Conservation (phyloP, 64 coral and sea anemone genomes). For the Platygyra sinensis region DNA sequence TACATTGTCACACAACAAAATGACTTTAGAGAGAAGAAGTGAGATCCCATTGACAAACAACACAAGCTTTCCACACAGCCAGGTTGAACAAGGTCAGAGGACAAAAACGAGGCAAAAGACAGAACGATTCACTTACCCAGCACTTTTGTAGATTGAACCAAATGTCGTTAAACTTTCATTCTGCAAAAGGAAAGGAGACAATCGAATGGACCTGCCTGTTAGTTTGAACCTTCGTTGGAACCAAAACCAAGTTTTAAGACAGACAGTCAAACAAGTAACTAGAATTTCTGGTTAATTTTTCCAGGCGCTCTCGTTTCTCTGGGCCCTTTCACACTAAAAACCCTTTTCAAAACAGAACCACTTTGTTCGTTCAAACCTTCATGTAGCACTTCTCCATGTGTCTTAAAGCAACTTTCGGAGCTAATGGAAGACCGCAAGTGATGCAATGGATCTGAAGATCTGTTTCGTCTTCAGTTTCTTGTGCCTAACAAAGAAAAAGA, state of each 20-base stretch:
- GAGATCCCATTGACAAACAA: too few relatives aligned
- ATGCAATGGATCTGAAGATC: conserved; percentile 96
- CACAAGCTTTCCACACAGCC: too few relatives aligned
- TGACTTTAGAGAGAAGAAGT: too few relatives aligned
- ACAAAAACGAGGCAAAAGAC: too few relatives aligned
- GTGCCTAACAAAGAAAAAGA: conserved; percentile 50
- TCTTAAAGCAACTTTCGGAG: conserved; percentile 89
- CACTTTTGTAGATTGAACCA: conserved; percentile 94
- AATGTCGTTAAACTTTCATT: conserved; percentile 98
- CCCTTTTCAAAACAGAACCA: not conserved
- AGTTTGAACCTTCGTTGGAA: too few relatives aligned
- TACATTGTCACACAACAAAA: too few relatives aligned
- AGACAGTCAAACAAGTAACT: not conserved
- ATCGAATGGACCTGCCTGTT: not conserved
- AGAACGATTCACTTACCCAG: conserved; percentile 49
- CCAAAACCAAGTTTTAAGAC: too few relatives aligned
- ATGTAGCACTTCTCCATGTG: conserved; percentile 99
- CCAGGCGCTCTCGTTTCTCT: too few relatives aligned
- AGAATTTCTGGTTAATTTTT: too few relatives aligned
- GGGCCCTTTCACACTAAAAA: too few relatives aligned
- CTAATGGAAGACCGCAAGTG: conserved; percentile 86
- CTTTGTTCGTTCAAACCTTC: conserved; percentile 58
- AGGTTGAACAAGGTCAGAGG: too few relatives aligned
- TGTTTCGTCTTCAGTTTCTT: conserved; percentile 86
- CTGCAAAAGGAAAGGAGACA: conserved; percentile 25